Conservation (phyloP, 2,888 invertebrate species). For the Leucophora obtusa region DNA sequence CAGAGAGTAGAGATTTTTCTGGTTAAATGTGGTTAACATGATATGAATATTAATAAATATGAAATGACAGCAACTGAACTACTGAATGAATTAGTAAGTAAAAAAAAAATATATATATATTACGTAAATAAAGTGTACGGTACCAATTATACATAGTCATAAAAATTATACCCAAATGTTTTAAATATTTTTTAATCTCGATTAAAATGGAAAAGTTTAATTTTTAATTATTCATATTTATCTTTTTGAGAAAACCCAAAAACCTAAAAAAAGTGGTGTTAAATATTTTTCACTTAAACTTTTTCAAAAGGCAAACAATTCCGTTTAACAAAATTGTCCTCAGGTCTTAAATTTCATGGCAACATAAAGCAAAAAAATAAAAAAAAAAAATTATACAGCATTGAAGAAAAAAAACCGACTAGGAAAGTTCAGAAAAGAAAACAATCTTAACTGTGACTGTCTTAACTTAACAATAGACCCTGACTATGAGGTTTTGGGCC, state of each 20-base stretch:
- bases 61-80: background rate
- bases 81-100: background rate
- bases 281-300: conserved; percentile 41
- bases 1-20: conserved; percentile 11
- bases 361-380: conserved; percentile 21
- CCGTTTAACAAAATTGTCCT: conserved; percentile 52
- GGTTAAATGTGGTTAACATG: conserved; percentile 18
- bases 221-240: conserved; percentile 33
- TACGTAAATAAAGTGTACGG: background rate
- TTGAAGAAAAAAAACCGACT: background rate
- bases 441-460: conserved; percentile 43
- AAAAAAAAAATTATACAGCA: conserved; percentile 28
- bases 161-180: background rate
- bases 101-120: no score
- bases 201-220: conserved; percentile 13
- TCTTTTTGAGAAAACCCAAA: no score
- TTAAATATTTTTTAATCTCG: background rate
- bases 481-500: conserved; percentile 35
- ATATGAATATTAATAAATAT: conserved; percentile 32
- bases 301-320: conserved; percentile 22
- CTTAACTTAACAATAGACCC: conserved; percentile 44
- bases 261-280: background rate
- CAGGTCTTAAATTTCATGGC: conserved; percentile 45
- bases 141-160: background rate
- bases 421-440: conserved; percentile 8